A percentile compares a stretch with the other conserved stretches of the same genome.
phyloP scores from a whole-genome alignment of 2,113 vertebrate species.

The Leptodactylus fuscus region DNA sequence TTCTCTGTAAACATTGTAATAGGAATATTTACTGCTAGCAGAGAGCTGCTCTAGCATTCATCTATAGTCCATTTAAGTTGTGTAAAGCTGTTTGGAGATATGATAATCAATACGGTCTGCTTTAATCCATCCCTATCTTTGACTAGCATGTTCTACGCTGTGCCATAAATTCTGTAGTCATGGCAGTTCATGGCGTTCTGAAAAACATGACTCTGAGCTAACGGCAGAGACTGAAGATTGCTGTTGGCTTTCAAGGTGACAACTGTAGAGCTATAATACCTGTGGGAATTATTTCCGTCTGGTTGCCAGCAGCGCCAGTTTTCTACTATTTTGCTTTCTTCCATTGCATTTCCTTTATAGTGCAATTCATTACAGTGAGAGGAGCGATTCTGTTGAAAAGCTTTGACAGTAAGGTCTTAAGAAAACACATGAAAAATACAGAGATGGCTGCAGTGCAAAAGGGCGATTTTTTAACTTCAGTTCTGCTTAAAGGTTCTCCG shows the following conservation, averaged over 20 bases:
- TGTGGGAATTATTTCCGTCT: constrained; percentile 54
- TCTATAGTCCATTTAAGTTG: constrained; percentile 8
- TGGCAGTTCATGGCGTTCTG: constrained; percentile 39
- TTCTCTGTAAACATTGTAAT: constrained; percentile 42
- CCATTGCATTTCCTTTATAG: constrained; percentile 59
- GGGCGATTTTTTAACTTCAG: constrained; percentile 39
- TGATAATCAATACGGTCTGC: constrained; percentile 27
- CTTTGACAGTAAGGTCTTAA: constrained; percentile 51
- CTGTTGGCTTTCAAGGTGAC: constrained; percentile 58
- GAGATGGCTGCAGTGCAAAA: constrained; percentile 47
- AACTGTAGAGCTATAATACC: constrained; percentile 57
- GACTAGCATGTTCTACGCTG: constrained; percentile 33
- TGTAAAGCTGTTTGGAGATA: constrained; percentile 29
- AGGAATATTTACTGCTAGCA: constrained; percentile 28
- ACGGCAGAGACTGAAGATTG: constrained; percentile 47
- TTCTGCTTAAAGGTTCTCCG: constrained; percentile 28
- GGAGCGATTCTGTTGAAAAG: constrained; percentile 51
- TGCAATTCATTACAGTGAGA: constrained; percentile 57
- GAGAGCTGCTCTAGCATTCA: constrained; percentile 16
- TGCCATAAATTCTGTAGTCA: constrained; percentile 42
- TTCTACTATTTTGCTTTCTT: constrained; percentile 53
- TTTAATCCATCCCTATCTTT: constrained; percentile 10
- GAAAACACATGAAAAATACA: constrained; percentile 53
- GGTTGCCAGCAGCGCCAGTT: constrained; percentile 42
- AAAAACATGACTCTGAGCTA: constrained; percentile 49